Conservation (phyloP, 2,888 invertebrate species). For the Melinopterus prodromus region DNA sequence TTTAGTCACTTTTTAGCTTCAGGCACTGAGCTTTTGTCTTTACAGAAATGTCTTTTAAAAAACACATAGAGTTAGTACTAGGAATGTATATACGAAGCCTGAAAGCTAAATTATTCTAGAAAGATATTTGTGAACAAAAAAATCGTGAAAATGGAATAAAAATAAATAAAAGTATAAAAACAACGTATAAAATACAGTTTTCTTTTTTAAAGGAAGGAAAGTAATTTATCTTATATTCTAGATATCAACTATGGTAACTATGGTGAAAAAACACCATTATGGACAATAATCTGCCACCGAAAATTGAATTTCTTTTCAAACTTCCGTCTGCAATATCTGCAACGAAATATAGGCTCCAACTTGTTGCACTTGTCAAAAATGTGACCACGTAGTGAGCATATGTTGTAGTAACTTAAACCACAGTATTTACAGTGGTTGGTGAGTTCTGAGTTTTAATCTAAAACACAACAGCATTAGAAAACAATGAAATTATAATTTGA, state of each 20-base stretch:
- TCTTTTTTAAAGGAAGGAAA: too few species aligned
- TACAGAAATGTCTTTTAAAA: too few species aligned
- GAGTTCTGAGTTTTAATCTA: conserved; percentile 19
- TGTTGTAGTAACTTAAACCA: conserved; percentile 22
- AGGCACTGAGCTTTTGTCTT: background rate
- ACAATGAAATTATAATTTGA: conserved; percentile 19
- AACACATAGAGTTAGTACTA: too few species aligned
- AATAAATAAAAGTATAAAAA: too few species aligned
- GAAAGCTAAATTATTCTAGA: too few species aligned
- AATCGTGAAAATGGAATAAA: too few species aligned
- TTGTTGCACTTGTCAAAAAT: conserved; percentile 29
- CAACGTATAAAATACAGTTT: too few species aligned
- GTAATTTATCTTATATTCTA: too few species aligned
- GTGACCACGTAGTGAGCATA: conserved; percentile 25
- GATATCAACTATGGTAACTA: background rate
- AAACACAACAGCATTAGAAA: background rate
- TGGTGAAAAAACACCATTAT: background rate
- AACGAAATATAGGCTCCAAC: conserved; percentile 13
- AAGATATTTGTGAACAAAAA: too few species aligned
- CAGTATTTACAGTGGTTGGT: conserved; percentile 26
- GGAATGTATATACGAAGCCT: too few species aligned
- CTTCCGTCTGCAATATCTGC: conserved; percentile 25
- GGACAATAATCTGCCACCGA: conserved; percentile 20
- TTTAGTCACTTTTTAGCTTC: background rate
- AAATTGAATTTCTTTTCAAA: conserved; percentile 28